Evolutionary conservation across 2,113 vertebrate genomes (phyloP), one percentile per base, ranked within the genome.

Genomic region (Tichodroma muraria): DNA sequence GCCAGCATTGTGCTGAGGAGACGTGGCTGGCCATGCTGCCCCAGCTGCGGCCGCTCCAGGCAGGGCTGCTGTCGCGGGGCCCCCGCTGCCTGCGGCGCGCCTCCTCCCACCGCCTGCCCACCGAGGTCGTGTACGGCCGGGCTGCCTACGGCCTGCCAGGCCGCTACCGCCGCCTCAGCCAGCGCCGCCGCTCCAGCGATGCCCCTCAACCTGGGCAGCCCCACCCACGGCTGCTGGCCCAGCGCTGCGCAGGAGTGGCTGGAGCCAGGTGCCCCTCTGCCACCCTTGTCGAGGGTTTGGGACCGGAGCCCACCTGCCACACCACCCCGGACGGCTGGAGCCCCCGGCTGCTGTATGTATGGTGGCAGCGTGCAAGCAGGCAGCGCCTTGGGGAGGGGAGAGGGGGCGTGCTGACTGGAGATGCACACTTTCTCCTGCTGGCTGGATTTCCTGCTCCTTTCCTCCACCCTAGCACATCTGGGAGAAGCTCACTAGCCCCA

Each of bases 341-440:
- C 61, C 94, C 98, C 96, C 97, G 98, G 91, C 97, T 99, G 89
- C 98, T 95, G 98, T 99, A 99, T 98, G 99, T 99, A 98, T 95
- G 93, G 81, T 7, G 20, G 49, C 5, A 22, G 42, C 0, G 0
- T 25, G 37, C 11, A 3, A 54, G 47, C 15, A 1, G 33, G 56
- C 3, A 3, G 1, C 56, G 49, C 52, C 28, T 7, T 4, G 4
- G 85, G 88, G 27, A 37, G 25, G 80, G 40, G 42, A 81, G 52
- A 76, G 71, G 64, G 54, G 37, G 5, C n/a, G n/a, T 80, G 47
- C 54, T 56, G 27, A 45, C 52, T 85, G 28, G 69, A 56, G 44
- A 17, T 59, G 10, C 33, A 23, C 10, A 1, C 23, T 70, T 76
- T 75, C 7, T 75, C 14, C 22, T 49, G 11, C 37, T 89, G 52